Evolutionary conservation across 2,113 vertebrate genomes (phyloP), one percentile per base, ranked within the genome.

Genomic region (Pygoscelis adeliae): DNA sequence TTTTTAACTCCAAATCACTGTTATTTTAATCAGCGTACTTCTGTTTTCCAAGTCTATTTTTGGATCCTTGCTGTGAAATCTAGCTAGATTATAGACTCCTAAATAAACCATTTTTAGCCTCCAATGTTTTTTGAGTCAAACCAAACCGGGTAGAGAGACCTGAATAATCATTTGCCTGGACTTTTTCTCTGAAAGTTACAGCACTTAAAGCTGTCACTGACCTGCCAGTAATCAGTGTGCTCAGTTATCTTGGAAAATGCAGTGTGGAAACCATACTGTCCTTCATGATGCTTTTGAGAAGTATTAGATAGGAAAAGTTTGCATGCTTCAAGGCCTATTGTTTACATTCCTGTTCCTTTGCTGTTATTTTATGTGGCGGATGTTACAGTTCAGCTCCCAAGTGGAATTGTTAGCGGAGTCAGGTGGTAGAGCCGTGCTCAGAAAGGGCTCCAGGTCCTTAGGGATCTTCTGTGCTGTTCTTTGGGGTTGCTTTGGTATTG

Each of bases 11-110:
- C 59, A 77, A 55, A 72, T 88, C 61, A 36, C 76, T 92, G 91
- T 89, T 97, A 69, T 70, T 92, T 92, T 93, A 84, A 90, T 95
- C 84, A 84, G 32, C 1, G 0, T 30, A 15, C 40, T 82, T 96
- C 71, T 91, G 72, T 84, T 97, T 94, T 87, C 83, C 87, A 79
- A 18, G 83, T 84, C 13, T 77, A 15, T 80, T 94, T 95, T 92
- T 80, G 74, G 47, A 86, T 86, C 47, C 71, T 89, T 74, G 74
- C 76, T 90, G 77, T 77, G 72, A 92, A 86, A 40, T 78, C 30
- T 69, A 87, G 42, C 40, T 83, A 50, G 77, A 44, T 73, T 59
- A 58, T 9, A 70, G 76, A 55, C 34, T 82, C 18, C 8, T 77
- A 78, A 65, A 86, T 50, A 73, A 55, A 42, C 36, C 11, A 19